A percentile compares a stretch with the other conserved stretches of the same genome.
phyloP scores from a whole-genome alignment of 2,113 vertebrate genomes.

The Propithecus coquereli region DNA sequence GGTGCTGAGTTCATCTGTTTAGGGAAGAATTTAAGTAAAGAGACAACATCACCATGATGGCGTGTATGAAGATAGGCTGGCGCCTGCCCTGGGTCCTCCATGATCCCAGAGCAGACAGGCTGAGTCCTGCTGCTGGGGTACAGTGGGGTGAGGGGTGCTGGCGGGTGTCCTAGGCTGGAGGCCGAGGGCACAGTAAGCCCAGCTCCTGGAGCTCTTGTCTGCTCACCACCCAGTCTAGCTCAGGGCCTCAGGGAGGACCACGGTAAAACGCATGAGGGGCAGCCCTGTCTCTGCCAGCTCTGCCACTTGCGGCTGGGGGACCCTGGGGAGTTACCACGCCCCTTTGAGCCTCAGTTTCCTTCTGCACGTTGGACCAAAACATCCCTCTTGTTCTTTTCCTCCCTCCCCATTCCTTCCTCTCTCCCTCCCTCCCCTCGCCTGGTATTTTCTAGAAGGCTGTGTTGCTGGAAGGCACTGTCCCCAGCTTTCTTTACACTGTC shows the following conservation, averaged over 20 bases:
- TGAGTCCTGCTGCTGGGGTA: rapidly evolving
- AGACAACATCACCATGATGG: not conserved
- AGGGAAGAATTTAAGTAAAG: not conserved
- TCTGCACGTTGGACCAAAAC: not conserved
- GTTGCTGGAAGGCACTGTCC: not conserved
- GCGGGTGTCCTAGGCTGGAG: rapidly evolving
- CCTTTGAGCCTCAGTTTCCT: not conserved
- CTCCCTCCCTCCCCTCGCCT: too few species aligned
- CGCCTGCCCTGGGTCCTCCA: not conserved
- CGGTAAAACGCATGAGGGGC: too few species aligned
- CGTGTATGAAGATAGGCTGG: not conserved
- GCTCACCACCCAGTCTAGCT: not conserved
- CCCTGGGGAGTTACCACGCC: not conserved
- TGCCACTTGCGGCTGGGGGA: not conserved
- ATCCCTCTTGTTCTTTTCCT: not conserved
- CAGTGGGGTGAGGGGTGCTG: not conserved
- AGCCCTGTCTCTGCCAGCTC: not conserved
- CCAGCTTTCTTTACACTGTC: not conserved
- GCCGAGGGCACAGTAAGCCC: rapidly evolving
- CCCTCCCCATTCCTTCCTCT: not conserved
- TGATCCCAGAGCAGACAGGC: not conserved
- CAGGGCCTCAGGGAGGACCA: rapidly evolving
- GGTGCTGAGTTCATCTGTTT: not conserved
- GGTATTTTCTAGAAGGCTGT: not conserved
- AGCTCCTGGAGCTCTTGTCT: not conserved